phyloP scores from a whole-genome alignment of 2,797 vertebrate species.

The Scolopax rusticola region DNA sequence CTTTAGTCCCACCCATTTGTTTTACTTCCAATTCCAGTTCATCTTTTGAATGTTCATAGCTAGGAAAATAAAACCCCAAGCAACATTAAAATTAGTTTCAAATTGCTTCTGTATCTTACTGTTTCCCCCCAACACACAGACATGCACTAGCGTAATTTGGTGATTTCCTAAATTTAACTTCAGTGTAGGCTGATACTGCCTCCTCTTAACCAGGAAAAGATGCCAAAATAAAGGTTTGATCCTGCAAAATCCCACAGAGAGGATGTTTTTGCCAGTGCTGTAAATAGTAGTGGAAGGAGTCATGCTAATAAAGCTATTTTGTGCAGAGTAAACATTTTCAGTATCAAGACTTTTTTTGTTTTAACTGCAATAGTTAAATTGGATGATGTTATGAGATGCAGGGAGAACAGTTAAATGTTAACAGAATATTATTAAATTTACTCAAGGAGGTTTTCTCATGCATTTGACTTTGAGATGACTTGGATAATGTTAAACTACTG shows the following conservation, averaged over 20 bases:
- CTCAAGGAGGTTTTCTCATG: not conserved
- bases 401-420: not conserved
- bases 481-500: not conserved
- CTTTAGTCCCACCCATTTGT: not conserved
- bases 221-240: not conserved
- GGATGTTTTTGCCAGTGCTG: not conserved
- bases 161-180: not conserved
- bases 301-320: not conserved
- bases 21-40: not conserved
- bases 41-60: not conserved
- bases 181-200: not conserved
- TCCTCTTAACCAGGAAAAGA: not conserved
- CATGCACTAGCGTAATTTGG: not conserved
- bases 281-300: not conserved
- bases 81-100: not conserved
- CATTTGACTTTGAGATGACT: not conserved
- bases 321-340: not conserved
- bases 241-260: not conserved
- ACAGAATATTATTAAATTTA: not conserved
- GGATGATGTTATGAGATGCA: not conserved
- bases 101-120: not conserved
- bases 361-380: not conserved
- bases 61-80: slow-evolving; percentile 1
- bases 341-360: not conserved
- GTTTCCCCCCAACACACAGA: too few species aligned